Evolutionary conservation across 1,140 invertebrate species (phyloP), one percentile per base, ranked within the genome.

Genomic region (Thaumatotibia leucotreta): DNA sequence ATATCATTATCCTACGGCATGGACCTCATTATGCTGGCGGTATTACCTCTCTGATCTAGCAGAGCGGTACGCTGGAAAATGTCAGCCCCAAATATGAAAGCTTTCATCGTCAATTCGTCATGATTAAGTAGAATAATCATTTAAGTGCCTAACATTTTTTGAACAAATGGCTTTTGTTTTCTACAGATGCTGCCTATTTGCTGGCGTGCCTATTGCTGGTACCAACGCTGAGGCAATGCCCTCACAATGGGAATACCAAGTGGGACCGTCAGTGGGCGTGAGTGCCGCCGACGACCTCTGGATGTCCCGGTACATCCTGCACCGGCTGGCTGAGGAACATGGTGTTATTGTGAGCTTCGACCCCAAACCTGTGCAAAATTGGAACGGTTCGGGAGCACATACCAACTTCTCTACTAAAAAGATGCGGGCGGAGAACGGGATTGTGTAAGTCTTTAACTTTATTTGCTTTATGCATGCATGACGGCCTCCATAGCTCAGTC

Each of bases 181-280:
- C 0, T 45, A 20, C 64, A 88, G 93, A 27, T 95, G 95, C 63
- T 96, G 95, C 79, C 87, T 98, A 8, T 98, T 96, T 80, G 94
- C 96, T 49, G 97, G 97, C 24, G 92, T 98, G 33, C 95, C 95
- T 39, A 95, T 98, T 64, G 92, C 93, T 58, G 97, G 97, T 49
- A 96, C 94, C 32, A 98, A 98, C 83, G 96, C 96, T 0, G 97
- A 98, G 87, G 96, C 97, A 39, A 97, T 97, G 95, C 95, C 96
- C 0, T 94, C 95, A 8, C 96, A 97, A 71, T 95, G 95, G 95
- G 94, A 95, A 79, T 94, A 92, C 86, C 94, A 95, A 90, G 93
- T 95, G 10, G 95, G 95, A 3, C 94, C 95, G 1, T 94, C 93
- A 27, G 91, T 94, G 50, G 96, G 97, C 1, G 97, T 97, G 39